phyloP scores from a whole-genome alignment of 2,888 invertebrate genomes.

The Sphaerophoria rueppellii region DNA sequence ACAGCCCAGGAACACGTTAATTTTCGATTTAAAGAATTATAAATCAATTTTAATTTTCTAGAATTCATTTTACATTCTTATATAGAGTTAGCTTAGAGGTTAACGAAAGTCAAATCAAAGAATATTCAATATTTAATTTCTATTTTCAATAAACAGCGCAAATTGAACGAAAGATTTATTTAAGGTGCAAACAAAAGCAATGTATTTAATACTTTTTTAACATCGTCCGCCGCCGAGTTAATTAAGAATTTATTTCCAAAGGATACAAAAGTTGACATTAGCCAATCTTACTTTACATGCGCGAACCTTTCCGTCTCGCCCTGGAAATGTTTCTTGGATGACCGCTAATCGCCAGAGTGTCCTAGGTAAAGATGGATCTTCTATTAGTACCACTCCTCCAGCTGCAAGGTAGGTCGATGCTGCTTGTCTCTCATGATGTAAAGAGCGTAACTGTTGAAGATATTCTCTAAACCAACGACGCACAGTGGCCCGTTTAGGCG shows the following conservation, averaged over 20 bases:
- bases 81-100: too few relatives aligned
- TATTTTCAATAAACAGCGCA: not conserved
- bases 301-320: constrained; percentile 46
- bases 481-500: too few relatives aligned
- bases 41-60: too few relatives aligned
- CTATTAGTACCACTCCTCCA: constrained; percentile 45
- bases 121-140: not conserved
- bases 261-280: constrained; percentile 50
- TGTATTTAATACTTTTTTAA: constrained; percentile 74
- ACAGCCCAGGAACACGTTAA: too few relatives aligned
- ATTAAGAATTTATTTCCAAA: not conserved
- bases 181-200: constrained; percentile 11
- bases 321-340: constrained; percentile 28
- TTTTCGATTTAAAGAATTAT: too few relatives aligned
- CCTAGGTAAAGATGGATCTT: constrained; percentile 47
- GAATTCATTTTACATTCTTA: too few relatives aligned
- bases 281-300: constrained; percentile 37
- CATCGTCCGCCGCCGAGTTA: constrained; percentile 14
- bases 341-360: constrained; percentile 47
- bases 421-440: constrained; percentile 15
- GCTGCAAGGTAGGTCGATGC: not conserved
- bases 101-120: too few relatives aligned
- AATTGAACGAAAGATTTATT: not conserved
- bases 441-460: constrained; percentile 10
- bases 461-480: constrained; percentile 21